These are phyloP conservation scores for Cosmopolites sordidus DNA, from an alignment of 2,888 invertebrate genomes.

Conservation along the genomic window DNA sequence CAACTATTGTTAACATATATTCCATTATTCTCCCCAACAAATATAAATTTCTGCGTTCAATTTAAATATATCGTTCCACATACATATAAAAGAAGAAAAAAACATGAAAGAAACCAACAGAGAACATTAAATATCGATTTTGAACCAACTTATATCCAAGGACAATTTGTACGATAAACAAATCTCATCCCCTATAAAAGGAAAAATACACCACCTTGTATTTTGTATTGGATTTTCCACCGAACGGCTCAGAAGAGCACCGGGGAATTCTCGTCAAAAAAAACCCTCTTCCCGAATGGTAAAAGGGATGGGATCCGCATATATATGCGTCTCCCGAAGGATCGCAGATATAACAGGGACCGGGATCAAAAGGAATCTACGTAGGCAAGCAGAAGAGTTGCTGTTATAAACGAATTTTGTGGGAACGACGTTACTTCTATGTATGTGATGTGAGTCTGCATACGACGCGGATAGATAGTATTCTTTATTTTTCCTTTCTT, in stretches of 20 bases:
- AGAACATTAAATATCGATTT: constrained; percentile 12
- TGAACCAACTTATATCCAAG: constrained; percentile 8
- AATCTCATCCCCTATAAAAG: constrained; percentile 18
- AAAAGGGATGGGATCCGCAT: constrained; percentile 25
- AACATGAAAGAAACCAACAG: neutral
- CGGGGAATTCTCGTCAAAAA: constrained; percentile 26
- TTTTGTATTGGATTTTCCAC: constrained; percentile 27
- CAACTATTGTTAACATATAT: too few relatives aligned
- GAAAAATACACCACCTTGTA: constrained; percentile 21
- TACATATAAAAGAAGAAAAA: neutral
- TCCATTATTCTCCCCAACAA: too few relatives aligned
- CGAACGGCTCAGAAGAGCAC: constrained; percentile 24
- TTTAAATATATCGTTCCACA: too few relatives aligned
- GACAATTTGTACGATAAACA: constrained; percentile 25
- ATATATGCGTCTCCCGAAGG: constrained; percentile 26
- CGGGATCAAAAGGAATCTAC: constrained; percentile 45
- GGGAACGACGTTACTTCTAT: constrained; percentile 26
- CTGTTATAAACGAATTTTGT: constrained; percentile 29
- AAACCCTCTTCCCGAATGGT: constrained; percentile 18
- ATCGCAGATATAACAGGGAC: constrained; percentile 26
- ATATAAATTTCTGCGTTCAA: too few relatives aligned
- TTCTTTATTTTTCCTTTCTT: constrained; percentile 25
- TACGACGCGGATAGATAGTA: constrained; percentile 29
- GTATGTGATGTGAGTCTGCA: constrained; percentile 28
- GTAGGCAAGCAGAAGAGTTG: constrained; percentile 28